Evolutionary conservation across 2,888 invertebrate species (phyloP), one percentile per base, ranked within the genome.

Genomic region (Pseudococcus jackbeardsleyi): DNA sequence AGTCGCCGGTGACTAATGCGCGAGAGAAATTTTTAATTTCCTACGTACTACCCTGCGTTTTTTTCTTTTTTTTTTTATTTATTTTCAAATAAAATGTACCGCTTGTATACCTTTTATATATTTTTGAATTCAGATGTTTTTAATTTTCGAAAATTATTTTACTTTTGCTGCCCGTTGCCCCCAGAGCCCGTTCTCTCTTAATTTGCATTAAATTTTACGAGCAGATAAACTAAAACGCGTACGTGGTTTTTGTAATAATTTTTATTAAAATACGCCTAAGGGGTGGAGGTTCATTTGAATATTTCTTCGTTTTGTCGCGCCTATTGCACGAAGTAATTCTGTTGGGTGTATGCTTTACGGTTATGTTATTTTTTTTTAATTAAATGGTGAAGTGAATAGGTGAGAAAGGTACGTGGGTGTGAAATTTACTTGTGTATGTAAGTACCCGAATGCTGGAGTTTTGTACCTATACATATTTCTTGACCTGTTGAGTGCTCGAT

Each of bases 181-280:
- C 54, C 5, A 1, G 5, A 4, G 54, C n/a, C 54, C 54, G 54
- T 42, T 2, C 77, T 82, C 79, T 46, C 42, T 26, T 82, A 82
- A 82, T 82, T 82, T 82, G 79, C 79, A 82, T 82, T 82, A 82
- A 46, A 82, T 82, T 82, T 82, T 82, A 82, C 79, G 79, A 82
- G 79, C 79, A 46, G 79, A 82, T 82, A 82, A 77, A 82, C 79
- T 82, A 82, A 72, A 82, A 82, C 79, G 42, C 46, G 46, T 19
- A 42, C 42, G 42, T 8, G 42, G 42, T 42, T 42, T 82, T 46
- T 82, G 22, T 46, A 82, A 82, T 82, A 46, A 82, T 82, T 82
- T 82, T 82, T 77, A 2, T 19, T 79, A 42, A 46, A 82, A 82
- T 82, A 82, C 79, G 79, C 79, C 79, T 82, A 82, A 82, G 79